Evolutionary conservation across 1,140 invertebrate genomes (phyloP).

Genomic region (Frieseomelitta varia): DNA sequence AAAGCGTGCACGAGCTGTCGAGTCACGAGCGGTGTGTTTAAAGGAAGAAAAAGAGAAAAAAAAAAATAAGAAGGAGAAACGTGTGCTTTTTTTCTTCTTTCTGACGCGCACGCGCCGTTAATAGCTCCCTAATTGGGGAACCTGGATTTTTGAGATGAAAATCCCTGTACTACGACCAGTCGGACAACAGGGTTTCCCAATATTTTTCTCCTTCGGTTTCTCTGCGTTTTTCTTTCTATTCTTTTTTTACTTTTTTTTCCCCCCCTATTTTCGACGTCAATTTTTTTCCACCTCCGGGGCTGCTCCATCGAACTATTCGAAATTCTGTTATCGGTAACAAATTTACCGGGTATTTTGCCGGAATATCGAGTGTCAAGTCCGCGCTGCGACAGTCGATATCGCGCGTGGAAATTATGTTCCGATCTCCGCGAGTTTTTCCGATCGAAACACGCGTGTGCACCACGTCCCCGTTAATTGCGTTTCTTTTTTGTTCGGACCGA

Average conservation of each 20-base stretch:
- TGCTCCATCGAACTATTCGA: conserved; percentile 3
- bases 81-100: not conserved
- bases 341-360: conserved; percentile 7
- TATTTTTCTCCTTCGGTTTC: not conserved
- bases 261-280: not conserved
- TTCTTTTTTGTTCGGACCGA: not conserved
- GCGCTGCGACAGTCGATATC: conserved; percentile 28
- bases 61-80: not conserved
- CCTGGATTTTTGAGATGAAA: conserved; percentile 9
- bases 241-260: not conserved
- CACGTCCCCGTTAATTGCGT: not conserved
- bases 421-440: not conserved
- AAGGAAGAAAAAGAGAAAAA: not conserved
- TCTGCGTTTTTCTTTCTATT: not conserved
- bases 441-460: not conserved
- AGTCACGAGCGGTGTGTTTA: not conserved
- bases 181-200: not conserved
- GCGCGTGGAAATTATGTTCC: conserved; percentile 4
- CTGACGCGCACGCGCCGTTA: not conserved
- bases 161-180: not conserved
- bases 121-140: conserved; percentile 13
- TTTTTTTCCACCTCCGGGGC: not conserved
- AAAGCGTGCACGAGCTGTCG: not conserved
- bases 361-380: conserved; percentile 35
- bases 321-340: conserved; percentile 28